Conservation (phyloP, 2,113 vertebrate genomes). For the Nestor notabilis region DNA sequence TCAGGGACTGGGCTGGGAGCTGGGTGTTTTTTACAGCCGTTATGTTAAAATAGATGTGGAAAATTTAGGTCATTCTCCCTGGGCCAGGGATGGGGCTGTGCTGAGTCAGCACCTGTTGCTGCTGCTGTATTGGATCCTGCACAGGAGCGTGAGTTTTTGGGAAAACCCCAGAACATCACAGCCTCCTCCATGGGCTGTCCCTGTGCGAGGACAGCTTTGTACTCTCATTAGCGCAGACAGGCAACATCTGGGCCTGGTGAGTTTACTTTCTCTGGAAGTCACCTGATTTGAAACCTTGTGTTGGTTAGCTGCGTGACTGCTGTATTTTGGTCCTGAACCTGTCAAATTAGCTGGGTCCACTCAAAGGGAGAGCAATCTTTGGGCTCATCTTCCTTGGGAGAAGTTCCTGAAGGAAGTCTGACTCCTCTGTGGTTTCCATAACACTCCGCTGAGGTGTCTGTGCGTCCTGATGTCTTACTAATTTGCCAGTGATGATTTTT, state of each 20-base stretch:
- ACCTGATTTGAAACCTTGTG: neutral
- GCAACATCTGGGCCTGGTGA: neutral
- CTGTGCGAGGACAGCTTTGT: neutral
- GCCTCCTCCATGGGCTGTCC: neutral
- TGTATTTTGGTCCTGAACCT: neutral
- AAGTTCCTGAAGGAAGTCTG: conserved; percentile 18
- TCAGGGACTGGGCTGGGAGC: neutral
- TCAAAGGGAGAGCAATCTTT: neutral
- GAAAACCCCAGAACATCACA: neutral
- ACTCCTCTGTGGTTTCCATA: conserved; percentile 42
- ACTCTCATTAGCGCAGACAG: fast-evolving
- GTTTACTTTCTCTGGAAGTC: neutral
- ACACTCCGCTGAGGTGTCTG: conserved; percentile 30
- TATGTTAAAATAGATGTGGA: neutral
- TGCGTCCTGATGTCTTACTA: conserved; percentile 23
- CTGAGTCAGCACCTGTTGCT: neutral
- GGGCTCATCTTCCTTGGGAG: neutral
- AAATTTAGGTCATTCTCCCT: neutral
- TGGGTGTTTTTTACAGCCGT: neutral
- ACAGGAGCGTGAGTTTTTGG: neutral
- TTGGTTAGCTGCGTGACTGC: neutral
- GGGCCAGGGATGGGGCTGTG: neutral
- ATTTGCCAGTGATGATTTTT: conserved; percentile 56
- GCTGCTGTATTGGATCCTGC: neutral
- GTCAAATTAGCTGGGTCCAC: neutral